Conservation (phyloP, 2,113 vertebrate genomes). For the Laticauda colubrina region DNA sequence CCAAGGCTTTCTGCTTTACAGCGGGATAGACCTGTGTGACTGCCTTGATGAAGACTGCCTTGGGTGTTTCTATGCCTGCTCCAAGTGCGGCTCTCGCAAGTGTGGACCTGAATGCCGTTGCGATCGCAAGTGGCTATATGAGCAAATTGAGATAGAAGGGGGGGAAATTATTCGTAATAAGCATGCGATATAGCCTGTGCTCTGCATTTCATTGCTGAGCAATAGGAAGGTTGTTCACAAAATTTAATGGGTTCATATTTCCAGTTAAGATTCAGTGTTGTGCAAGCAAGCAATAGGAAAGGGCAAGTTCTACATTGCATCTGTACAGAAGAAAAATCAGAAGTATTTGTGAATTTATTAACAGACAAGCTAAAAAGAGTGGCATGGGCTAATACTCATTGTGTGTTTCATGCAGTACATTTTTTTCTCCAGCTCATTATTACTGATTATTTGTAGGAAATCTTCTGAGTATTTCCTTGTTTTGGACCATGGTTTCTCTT, state of each 20-base stretch:
- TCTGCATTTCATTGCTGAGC: neutral
- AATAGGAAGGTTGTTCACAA: accelerated
- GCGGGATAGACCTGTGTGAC: constrained; percentile 90
- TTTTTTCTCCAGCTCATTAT: neutral
- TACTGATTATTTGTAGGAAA: neutral
- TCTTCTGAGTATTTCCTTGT: neutral
- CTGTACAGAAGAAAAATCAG: neutral
- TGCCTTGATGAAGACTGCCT: constrained; percentile 92
- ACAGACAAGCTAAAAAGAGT: neutral
- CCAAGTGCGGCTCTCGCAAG: constrained; percentile 86
- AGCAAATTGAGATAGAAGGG: constrained; percentile 96
- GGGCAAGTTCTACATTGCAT: neutral
- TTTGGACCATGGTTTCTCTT: neutral
- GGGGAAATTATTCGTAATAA: constrained; percentile 94
- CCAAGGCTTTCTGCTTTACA: constrained; percentile 86
- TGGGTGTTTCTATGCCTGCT: constrained; percentile 95
- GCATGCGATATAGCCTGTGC: constrained; percentile 69
- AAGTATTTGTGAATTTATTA: neutral
- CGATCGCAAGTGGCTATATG: constrained; percentile 96
- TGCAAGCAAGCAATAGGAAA: neutral
- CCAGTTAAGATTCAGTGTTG: neutral
- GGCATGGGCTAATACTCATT: neutral
- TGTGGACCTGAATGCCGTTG: constrained; percentile 93
- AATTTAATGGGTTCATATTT: neutral
- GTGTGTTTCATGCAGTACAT: neutral